A percentile compares a stretch with the other conserved stretches of the same genome.
These are phyloP conservation scores for Coluber constrictor DNA, from an alignment of 2,797 vertebrate genomes.

Conservation along the genomic window DNA sequence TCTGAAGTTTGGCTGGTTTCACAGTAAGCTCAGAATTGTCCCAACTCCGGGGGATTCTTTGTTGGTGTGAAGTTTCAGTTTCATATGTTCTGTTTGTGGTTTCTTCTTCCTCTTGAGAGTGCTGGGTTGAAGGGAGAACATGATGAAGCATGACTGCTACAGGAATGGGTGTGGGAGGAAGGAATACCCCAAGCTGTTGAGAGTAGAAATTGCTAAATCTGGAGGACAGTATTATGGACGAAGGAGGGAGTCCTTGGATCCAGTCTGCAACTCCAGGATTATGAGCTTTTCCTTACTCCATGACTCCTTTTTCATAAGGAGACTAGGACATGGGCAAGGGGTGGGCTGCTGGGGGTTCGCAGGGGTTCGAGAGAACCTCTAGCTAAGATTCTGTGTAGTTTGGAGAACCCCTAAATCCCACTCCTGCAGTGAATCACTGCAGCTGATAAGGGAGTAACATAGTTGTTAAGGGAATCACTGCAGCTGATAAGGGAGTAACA, in stretches of 20 bases:
- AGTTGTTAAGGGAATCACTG: no score
- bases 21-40: not conserved
- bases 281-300: not conserved
- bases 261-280: not conserved
- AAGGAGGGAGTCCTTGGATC: no score
- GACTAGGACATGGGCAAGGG: no score
- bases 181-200: not conserved
- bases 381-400: no score
- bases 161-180: not conserved
- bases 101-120: constrained; percentile 23
- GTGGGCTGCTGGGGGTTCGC: no score
- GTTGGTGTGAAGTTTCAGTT: not conserved
- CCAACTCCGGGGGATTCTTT: not conserved
- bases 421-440: no score
- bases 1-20: rapidly evolving
- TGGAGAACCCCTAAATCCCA: no score
- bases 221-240: not conserved
- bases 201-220: not conserved
- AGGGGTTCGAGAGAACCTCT: no score
- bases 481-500: no score
- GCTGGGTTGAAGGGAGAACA: not conserved
- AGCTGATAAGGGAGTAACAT: no score
- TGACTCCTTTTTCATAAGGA: no score
- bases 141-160: not conserved
- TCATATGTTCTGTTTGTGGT: constrained; percentile 16